phyloP scores from a whole-genome alignment of 2,888 invertebrate species.

The Lissonota sp. region DNA sequence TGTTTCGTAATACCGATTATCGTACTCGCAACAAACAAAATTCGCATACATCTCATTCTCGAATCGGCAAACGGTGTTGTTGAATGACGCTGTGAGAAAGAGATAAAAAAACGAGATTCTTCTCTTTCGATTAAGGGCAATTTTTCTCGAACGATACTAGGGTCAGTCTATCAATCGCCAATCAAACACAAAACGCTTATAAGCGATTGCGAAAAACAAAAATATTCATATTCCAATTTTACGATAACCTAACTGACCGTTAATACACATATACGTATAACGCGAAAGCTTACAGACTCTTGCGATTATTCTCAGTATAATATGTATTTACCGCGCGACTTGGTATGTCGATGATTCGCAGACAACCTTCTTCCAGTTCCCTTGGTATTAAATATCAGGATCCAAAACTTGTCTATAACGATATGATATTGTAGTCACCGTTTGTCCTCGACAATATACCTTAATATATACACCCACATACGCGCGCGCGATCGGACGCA shows the following conservation, averaged over 20 bases:
- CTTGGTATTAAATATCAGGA: conserved; percentile 27
- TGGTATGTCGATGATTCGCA: background rate
- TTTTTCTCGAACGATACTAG: too few relatives aligned
- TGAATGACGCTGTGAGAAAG: too few relatives aligned
- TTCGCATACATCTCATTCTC: background rate
- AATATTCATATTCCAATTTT: too few relatives aligned
- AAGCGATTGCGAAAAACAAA: too few relatives aligned
- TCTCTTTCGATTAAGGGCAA: too few relatives aligned
- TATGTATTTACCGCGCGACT: conserved; percentile 16
- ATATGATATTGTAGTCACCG: conserved; percentile 25
- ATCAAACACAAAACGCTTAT: too few relatives aligned
- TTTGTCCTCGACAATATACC: background rate
- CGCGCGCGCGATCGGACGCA: too few relatives aligned
- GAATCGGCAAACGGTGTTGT: too few relatives aligned
- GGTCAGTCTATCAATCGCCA: too few relatives aligned
- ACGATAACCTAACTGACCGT: too few relatives aligned
- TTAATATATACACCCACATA: conserved; percentile 1
- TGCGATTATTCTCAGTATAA: background rate
- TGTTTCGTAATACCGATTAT: conserved; percentile 6
- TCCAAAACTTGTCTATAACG: conserved; percentile 15
- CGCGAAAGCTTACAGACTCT: background rate
- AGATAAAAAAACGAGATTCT: too few relatives aligned
- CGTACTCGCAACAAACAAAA: background rate
- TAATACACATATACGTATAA: too few relatives aligned
- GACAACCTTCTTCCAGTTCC: conserved; percentile 8